A percentile compares a stretch with the other conserved stretches of the same genome.
These are phyloP conservation scores for Galaxea fascicularis DNA, from an alignment of 92 coral and sea anemone species.

Conservation along the genomic window DNA sequence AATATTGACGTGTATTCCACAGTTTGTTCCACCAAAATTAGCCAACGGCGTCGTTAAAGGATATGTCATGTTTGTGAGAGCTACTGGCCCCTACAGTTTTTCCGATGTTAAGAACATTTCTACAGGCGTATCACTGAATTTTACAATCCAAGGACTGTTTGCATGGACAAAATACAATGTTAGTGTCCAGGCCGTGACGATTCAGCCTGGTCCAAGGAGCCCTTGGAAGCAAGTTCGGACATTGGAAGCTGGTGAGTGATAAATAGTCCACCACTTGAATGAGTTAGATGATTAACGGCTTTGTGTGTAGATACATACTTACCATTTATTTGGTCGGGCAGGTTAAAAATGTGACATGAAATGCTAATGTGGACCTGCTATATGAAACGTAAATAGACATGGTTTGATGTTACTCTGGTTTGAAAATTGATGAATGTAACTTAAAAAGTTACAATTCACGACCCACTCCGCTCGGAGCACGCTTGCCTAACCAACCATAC, in stretches of 20 bases:
- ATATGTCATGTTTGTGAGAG: constrained; percentile 65
- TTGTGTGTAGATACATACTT: no score
- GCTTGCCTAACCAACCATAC: no score
- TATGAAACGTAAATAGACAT: no score
- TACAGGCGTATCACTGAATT: constrained; percentile 47
- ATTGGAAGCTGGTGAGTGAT: constrained; percentile 79
- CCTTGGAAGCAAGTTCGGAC: constrained; percentile 71
- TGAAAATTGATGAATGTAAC: no score
- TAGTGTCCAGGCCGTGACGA: constrained; percentile 88
- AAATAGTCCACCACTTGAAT: neutral
- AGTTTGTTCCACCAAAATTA: constrained; percentile 75
- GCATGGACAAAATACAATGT: constrained; percentile 87
- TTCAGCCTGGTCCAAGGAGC: constrained; percentile 82
- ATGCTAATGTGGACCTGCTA: no score
- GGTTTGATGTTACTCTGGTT: no score
- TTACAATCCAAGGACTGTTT: constrained; percentile 55
- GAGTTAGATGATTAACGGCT: no score
- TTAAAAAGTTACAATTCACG: no score
- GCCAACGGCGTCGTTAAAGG: constrained; percentile 81
- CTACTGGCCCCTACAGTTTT: constrained; percentile 64
- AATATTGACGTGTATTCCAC: neutral
- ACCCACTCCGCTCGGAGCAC: no score
- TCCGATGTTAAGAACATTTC: constrained; percentile 31
- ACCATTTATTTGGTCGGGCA: no score
- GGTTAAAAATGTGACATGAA: no score